Conservation (phyloP, 1,140 invertebrate genomes). For the Chlorops oryzae region DNA sequence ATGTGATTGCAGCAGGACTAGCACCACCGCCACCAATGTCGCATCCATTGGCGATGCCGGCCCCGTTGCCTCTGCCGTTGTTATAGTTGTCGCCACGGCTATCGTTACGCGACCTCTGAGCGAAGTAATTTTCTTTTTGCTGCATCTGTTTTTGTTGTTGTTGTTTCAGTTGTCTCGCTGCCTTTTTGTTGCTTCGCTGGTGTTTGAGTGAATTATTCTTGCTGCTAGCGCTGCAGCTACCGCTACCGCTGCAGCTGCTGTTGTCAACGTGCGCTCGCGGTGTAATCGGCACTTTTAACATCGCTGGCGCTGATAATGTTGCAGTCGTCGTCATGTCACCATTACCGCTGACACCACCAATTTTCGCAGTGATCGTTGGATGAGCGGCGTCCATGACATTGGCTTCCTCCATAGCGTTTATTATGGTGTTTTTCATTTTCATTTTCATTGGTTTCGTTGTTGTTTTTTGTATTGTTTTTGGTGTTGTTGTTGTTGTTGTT, state of each 20-base stretch:
- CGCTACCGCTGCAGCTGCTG: neutral
- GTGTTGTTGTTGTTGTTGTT: slow-evolving; percentile 19
- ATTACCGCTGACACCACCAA: neutral
- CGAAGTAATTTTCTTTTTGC: neutral
- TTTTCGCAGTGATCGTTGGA: too few species aligned
- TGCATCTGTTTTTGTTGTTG: neutral
- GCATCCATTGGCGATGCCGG: neutral
- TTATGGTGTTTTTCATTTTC: too few species aligned
- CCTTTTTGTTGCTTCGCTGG: neutral
- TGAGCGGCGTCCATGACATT: too few species aligned
- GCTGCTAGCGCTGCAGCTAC: neutral
- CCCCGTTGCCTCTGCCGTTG: neutral
- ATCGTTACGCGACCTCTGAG: slow-evolving; percentile 10
- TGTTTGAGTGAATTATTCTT: slow-evolving; percentile 1
- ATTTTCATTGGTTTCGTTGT: neutral
- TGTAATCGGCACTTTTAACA: neutral
- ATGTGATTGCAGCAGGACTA: neutral
- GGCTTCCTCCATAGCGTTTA: too few species aligned
- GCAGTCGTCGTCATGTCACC: neutral
- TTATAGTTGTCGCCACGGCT: slow-evolving; percentile 4
- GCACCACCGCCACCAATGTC: neutral
- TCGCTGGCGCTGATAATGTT: neutral
- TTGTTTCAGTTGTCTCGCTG: neutral
- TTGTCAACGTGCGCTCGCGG: neutral
- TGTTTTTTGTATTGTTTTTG: slow-evolving; percentile 8